phyloP scores from a whole-genome alignment of 1,140 invertebrate species.

The Teleogryllus occipitalis region DNA sequence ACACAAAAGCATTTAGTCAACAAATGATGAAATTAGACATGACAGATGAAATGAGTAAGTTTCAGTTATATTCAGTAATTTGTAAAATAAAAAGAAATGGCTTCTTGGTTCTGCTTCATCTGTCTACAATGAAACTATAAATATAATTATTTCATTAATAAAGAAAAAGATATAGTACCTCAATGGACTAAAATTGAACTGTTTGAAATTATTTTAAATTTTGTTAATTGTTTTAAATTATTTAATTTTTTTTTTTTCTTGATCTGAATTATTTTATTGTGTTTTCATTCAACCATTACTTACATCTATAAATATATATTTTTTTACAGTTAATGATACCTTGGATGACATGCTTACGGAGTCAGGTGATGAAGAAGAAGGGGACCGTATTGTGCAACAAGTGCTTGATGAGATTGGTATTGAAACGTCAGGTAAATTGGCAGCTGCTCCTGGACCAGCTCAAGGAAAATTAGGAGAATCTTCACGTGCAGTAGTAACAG shows the following conservation, averaged over 20 bases:
- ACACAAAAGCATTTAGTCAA: conserved; percentile 72
- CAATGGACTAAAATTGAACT: no score
- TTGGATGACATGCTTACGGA: conserved; percentile 83
- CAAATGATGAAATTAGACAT: conserved; percentile 84
- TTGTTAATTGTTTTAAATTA: no score
- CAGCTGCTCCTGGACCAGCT: conserved; percentile 51
- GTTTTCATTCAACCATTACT: no score
- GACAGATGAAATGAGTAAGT: conserved; percentile 89
- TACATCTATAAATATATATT: conserved; percentile 16
- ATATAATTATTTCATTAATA: no score
- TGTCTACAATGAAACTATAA: no score
- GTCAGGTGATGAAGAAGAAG: conserved; percentile 84
- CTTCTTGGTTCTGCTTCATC: no score
- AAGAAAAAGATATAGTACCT: no score
- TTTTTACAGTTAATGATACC: conserved; percentile 73
- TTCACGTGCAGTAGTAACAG: conserved; percentile 43
- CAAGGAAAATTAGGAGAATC: conserved; percentile 49
- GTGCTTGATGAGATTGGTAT: conserved; percentile 94
- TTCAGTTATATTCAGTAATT: not conserved
- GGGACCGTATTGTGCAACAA: conserved; percentile 74
- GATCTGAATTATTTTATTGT: no score
- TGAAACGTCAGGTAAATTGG: conserved; percentile 81
- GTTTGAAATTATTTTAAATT: no score
- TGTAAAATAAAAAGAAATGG: no score
- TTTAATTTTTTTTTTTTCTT: no score